Evolutionary conservation across 2,113 vertebrate species (phyloP).

Genomic region (Ceuthmochares aereus): DNA sequence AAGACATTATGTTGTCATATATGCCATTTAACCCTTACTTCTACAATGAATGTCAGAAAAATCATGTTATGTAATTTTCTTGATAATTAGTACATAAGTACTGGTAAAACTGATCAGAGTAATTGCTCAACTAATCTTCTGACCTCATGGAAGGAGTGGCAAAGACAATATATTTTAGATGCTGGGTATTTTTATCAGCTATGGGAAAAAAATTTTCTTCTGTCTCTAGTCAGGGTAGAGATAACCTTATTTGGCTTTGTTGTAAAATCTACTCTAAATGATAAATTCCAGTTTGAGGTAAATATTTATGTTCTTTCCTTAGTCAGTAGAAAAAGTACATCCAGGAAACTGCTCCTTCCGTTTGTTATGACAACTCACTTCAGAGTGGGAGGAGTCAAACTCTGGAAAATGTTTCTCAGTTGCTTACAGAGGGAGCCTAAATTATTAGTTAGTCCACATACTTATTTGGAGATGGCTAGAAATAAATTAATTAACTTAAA

Average conservation of each 20-base stretch:
- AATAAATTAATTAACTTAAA: neutral
- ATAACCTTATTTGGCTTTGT: neutral
- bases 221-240: neutral
- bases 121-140: neutral
- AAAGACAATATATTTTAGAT: neutral
- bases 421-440: neutral
- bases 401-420: neutral
- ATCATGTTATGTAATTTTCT: neutral
- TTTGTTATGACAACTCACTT: neutral
- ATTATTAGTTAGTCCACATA: neutral
- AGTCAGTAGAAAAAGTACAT: neutral
- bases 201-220: neutral
- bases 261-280: neutral
- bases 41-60: neutral
- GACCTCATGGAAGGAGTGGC: neutral
- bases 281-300: neutral
- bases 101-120: neutral
- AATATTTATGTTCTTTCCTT: neutral
- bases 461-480: neutral
- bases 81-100: neutral
- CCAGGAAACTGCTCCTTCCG: neutral
- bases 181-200: neutral
- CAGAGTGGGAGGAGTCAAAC: neutral
- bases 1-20: neutral
- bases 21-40: neutral